Base-by-base conservation (phyloP, 2,797 vertebrate species). In the Betta splendens region DNA sequence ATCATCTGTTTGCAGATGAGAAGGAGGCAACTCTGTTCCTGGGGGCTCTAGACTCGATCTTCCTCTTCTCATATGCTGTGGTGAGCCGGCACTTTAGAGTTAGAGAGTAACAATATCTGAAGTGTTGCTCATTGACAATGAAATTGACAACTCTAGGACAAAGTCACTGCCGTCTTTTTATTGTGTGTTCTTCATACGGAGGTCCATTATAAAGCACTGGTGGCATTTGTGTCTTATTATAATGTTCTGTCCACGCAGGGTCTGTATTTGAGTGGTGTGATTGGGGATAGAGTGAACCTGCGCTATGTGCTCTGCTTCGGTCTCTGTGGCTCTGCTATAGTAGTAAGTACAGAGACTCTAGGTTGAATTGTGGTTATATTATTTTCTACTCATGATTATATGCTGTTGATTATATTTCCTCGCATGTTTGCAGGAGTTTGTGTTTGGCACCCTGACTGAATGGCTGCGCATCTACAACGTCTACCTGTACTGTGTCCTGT, bases 51-150 rank as follows among this genome's bases (percentile, higher is more conserved):
- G 97, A 99, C 75, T 96, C 97, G 35, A 91, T 98, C 69, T 99
- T 99, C 78, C 93, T 99, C 48, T 96, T 98, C 85, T 96, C 96
- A 2, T 99, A 99, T 10, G 97, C 97, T 8, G 80, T 94, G 93
- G 97, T 99, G 84, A 92, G 95, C 92, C 12, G 2, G 15, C 9
- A 0, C 7, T 1, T 4, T 56, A 1, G 0, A 2, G 7, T 61
- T 29, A 16, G 18, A 23, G 8, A 29, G 26, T 1, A 48, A 25
- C 1, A 1, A 11, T 15, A 1, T 23, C 58, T 32, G 28, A 29
- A 25, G 6, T 25, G 23, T 23, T 3, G 26, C 18, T 23, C 15
- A 35, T 21, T 23, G 21, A 40, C 20, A 40, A 21, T 42, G 7
- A 23, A 22, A 7, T 10, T 9, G 25, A 44, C n/a, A 26, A 16